Evolutionary conservation across 2,797 vertebrate species (phyloP), one percentile per base, ranked within the genome.

Genomic region (Halcyon chelicuti): DNA sequence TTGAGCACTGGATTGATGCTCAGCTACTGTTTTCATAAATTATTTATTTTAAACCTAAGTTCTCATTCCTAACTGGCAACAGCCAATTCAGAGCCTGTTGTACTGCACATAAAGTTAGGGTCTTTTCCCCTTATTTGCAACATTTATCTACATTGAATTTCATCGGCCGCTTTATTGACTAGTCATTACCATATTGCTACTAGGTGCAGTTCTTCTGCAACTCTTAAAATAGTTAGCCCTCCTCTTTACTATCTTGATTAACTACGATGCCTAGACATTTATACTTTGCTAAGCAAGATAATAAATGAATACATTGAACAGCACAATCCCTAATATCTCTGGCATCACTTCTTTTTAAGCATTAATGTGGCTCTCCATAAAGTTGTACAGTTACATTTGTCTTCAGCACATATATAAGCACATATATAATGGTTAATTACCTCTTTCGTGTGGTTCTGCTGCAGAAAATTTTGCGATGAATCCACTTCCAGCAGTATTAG

Each of bases 401-500:
- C 82, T 76, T 77, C 7, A 11, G 33, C 21, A 51, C 10, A 17
- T 26, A 65, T 0, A 1, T 37, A 86, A 10, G 37, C 21, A 54
- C 10, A 17, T 25, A 65, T 0, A 0, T 37, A 88, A 52, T 14
- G 35, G 66, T 71, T 88, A 31, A 29, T 63, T 98, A 99, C 99
- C 99, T 99, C 99, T 98, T 97, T 99, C 98, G 3, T 99, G 98
- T 33, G 99, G 99, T 91, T 99, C 98, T 58, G 99, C 98, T 26
- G 99, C 99, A n/a, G 99, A 99, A 97, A 99, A 99, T 96, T 98
- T 99, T 1, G 99, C 99, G 95, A 99, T 98, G 97, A 99, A 99
- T 82, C 99, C 99, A 58, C 98, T 99, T 68, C 99, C 99, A 46
- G 99, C 99, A 3, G 99, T 99, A 94, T 99, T 99, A 94, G 99